These are phyloP conservation scores for Tanytarsus gracilentus DNA, from an alignment of 2,888 invertebrate genomes.

Conservation along the genomic window DNA sequence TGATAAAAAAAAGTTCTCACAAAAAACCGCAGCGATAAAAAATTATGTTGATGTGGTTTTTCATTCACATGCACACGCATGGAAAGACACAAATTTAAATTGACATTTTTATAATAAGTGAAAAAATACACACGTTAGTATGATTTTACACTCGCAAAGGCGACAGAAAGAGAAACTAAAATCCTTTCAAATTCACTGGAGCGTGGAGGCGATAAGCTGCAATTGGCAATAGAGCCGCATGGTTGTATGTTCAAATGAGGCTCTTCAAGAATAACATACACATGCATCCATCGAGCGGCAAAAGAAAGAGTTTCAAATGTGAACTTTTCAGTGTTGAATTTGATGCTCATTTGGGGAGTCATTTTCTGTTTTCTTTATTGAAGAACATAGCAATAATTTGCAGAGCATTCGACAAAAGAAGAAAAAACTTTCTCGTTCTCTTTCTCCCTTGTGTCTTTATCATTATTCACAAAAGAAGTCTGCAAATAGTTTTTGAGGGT, in stretches of 20 bases:
- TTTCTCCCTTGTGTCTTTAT: not conserved
- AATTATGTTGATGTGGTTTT: too few relatives aligned
- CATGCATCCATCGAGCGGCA: not conserved
- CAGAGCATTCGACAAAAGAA: conserved; percentile 3
- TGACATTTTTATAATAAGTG: too few relatives aligned
- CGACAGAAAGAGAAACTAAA: too few relatives aligned
- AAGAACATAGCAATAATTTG: not conserved
- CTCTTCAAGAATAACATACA: not conserved
- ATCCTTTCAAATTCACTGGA: too few relatives aligned
- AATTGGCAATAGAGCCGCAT: too few relatives aligned
- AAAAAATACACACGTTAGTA: too few relatives aligned
- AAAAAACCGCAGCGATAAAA: too few relatives aligned
- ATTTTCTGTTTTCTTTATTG: conserved; percentile 18
- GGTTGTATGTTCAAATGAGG: not conserved
- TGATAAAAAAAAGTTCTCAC: too few relatives aligned
- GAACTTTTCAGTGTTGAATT: conserved; percentile 3
- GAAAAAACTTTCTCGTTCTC: not conserved
- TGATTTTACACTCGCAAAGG: too few relatives aligned
- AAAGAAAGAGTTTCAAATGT: not conserved
- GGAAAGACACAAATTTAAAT: too few relatives aligned
- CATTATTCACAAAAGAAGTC: not conserved
- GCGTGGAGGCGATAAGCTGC: too few relatives aligned
- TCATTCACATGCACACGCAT: too few relatives aligned
- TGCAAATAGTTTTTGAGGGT: not conserved
- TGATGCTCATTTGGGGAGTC: conserved; percentile 14